Conservation (phyloP, 2,113 vertebrate species). For the Brachyhypopomus gauderio region DNA sequence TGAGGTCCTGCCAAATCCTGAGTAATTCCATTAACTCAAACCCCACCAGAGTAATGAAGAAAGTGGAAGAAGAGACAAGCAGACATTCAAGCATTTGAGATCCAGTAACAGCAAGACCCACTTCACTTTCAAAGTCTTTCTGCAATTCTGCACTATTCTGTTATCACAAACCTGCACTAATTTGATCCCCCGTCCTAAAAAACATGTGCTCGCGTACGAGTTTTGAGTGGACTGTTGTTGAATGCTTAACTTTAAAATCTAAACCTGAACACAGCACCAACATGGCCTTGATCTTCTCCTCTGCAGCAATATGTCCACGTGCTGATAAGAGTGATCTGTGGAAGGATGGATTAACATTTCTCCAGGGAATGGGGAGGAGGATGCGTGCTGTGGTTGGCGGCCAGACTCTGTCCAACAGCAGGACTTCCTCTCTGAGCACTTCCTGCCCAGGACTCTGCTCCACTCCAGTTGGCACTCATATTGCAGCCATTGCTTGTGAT, state of each 20-base stretch:
- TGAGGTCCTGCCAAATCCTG: constrained; percentile 52
- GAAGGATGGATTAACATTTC: constrained; percentile 41
- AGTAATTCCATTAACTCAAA: constrained; percentile 60
- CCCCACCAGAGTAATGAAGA: constrained; percentile 50
- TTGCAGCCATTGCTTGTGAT: constrained; percentile 33
- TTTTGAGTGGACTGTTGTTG: neutral
- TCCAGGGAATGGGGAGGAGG: constrained; percentile 43
- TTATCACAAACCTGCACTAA: neutral
- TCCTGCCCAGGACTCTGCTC: constrained; percentile 46
- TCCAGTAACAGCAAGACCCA: constrained; percentile 23
- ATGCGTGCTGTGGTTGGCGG: constrained; percentile 39
- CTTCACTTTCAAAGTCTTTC: constrained; percentile 2
- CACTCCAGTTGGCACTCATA: constrained; percentile 45
- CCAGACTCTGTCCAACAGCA: constrained; percentile 43
- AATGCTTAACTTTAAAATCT: neutral
- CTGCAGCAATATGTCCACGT: constrained; percentile 12
- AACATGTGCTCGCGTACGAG: neutral
- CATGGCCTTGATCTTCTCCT: constrained; percentile 28
- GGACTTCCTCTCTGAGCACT: constrained; percentile 49
- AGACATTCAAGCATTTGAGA: constrained; percentile 42
- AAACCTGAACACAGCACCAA: constrained; percentile 2
- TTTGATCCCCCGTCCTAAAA: neutral
- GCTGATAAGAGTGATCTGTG: constrained; percentile 37
- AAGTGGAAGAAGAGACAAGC: constrained; percentile 41
- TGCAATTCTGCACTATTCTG: too few species aligned